A percentile compares a stretch with the other conserved stretches of the same genome.
phyloP scores from a whole-genome alignment of 2,113 vertebrate species.

The Spheniscus mendiculus region DNA sequence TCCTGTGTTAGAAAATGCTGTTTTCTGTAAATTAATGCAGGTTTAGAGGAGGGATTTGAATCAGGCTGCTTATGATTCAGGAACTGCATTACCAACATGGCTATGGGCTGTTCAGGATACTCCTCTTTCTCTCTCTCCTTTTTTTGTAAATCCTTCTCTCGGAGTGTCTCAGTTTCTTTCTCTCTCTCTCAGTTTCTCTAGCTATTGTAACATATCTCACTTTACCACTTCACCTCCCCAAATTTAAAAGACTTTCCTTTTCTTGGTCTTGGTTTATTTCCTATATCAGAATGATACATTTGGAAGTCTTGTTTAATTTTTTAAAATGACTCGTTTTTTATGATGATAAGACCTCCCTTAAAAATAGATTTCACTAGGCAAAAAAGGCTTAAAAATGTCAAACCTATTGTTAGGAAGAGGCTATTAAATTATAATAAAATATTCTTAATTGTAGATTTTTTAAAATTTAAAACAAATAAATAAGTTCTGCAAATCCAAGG shows the following conservation, averaged over 20 bases:
- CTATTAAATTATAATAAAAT: background rate
- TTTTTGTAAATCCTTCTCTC: background rate
- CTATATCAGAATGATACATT: background rate
- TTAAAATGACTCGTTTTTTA: background rate
- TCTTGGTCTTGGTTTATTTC: background rate
- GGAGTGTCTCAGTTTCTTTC: background rate
- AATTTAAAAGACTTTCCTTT: background rate
- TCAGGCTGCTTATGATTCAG: background rate
- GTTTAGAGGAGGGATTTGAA: background rate
- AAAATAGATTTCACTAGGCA: background rate
- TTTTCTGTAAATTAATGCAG: background rate
- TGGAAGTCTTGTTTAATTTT: background rate
- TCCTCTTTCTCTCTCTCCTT: background rate
- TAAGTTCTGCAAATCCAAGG: background rate
- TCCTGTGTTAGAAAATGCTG: background rate
- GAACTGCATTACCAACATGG: background rate
- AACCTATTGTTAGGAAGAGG: background rate
- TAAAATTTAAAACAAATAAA: background rate
- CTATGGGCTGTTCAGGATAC: background rate
- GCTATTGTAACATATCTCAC: background rate
- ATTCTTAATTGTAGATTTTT: background rate
- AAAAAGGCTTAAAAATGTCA: background rate
- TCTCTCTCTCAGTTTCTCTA: background rate
- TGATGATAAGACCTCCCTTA: background rate
- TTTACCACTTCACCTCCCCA: background rate